phyloP scores from a whole-genome alignment of 2,113 vertebrate species.

The Sylvia atricapilla region DNA sequence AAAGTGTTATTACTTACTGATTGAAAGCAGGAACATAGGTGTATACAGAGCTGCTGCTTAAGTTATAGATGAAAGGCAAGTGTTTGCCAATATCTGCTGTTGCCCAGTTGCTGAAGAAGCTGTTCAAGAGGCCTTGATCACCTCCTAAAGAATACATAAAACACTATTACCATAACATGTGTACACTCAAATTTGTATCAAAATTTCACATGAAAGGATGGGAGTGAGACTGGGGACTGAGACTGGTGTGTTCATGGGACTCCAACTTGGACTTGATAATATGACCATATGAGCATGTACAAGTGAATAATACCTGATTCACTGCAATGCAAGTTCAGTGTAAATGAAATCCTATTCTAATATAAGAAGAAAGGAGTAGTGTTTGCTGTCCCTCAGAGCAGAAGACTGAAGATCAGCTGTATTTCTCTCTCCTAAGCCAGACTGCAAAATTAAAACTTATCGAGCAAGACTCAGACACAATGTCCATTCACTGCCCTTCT shows the following conservation, averaged over 20 bases:
- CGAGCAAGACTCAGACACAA: background rate
- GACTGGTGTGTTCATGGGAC: background rate
- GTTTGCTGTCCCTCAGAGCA: background rate
- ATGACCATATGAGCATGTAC: background rate
- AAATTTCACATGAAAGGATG: background rate
- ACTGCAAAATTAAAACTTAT: slow-evolving; percentile 1
- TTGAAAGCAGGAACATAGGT: slow-evolving; percentile 81
- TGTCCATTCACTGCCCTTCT: background rate
- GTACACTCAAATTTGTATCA: background rate
- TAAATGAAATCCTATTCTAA: background rate
- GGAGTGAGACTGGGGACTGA: background rate
- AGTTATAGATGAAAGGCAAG: slow-evolving; percentile 81
- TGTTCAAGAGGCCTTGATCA: slow-evolving; percentile 84
- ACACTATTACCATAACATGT: background rate
- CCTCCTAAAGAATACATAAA: slow-evolving; percentile 69
- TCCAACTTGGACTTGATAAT: background rate
- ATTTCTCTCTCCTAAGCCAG: slow-evolving; percentile 6
- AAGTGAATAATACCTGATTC: background rate
- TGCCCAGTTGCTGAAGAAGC: slow-evolving; percentile 80
- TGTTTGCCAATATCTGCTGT: slow-evolving; percentile 77
- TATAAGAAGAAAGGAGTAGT: background rate
- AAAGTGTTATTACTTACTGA: slow-evolving; percentile 70
- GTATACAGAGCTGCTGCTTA: slow-evolving; percentile 73
- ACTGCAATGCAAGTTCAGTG: background rate
- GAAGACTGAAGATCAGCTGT: background rate